Conservation (phyloP, 2,113 vertebrate genomes). For the Actenoides hombroni region DNA sequence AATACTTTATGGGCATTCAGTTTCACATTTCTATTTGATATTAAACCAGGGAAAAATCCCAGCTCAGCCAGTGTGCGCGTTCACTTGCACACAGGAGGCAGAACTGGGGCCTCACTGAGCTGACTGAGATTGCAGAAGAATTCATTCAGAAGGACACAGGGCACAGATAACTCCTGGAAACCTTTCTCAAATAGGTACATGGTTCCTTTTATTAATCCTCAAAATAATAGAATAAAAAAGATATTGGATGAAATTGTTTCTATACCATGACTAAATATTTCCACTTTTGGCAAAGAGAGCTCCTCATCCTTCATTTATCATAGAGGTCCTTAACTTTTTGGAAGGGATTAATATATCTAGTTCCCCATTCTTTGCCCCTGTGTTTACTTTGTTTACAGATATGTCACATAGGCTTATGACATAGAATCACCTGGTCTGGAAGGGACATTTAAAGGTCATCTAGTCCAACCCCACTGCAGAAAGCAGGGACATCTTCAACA, state of each 20-base stretch:
- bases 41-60: not conserved
- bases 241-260: not conserved
- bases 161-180: not conserved
- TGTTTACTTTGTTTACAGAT: not conserved
- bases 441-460: not conserved
- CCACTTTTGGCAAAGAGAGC: not conserved
- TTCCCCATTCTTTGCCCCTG: not conserved
- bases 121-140: not conserved
- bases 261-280: not conserved
- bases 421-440: not conserved
- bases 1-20: not conserved
- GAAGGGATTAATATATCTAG: not conserved
- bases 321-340: not conserved
- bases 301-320: not conserved
- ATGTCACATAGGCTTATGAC: not conserved
- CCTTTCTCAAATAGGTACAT: not conserved
- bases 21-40: conserved; percentile 20
- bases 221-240: not conserved
- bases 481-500: not conserved
- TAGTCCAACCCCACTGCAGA: not conserved
- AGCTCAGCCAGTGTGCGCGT: not conserved
- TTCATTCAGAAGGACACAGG: not conserved
- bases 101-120: not conserved
- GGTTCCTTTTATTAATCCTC: not conserved
- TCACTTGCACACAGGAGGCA: not conserved